Base-by-base conservation (phyloP, 53 echinoderm and acorn worm species). In the Temnopleurus reevesii region DNA sequence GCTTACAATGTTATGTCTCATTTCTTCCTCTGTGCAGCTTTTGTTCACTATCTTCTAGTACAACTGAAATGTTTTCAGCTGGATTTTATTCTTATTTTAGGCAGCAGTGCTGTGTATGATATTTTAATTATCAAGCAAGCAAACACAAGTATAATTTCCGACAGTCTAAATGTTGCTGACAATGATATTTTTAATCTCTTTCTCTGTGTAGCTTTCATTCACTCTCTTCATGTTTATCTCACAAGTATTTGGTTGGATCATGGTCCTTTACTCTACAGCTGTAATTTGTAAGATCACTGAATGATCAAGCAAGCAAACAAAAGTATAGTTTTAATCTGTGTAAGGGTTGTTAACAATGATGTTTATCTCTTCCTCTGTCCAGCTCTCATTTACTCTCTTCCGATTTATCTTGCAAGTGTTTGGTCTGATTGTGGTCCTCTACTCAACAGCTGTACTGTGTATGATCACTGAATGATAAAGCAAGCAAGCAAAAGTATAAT, bases 41-140 rank as follows among this genome's bases (percentile, higher is more conserved):
- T 93, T 91, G 0, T 99, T 94, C 46, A 93, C 94, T 1, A 36
- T 96, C 13, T 99, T 95, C 91, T 94, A 96, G 26, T 82, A 91
- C 10, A 81, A 94, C 35, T 76, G 93, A 60, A 87, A 90, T 46
- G 81, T 94, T 2, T 96, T 95, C 51, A 83, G 91, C 53, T 98
- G 95, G 98, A 36, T 98, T 26, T 94, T 95, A 30, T 95, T 98
- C 3, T 46, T 98, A 8, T 98, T 95, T 76, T 98, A 95, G 53
- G 94, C 92, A 45, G 81, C 25, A 13, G 93, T 93, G 29, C 93
- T 98, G 10, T 92, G 96, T 12, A 83, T 98, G 35, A 92, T 98
- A 81, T n/a, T n/a, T n/a, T n/a, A n/a, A n/a, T n/a, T n/a, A n/a
- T n/a, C n/a, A n/a, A n/a, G n/a, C n/a, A n/a, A n/a, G n/a, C n/a